Evolutionary conservation across 2,113 vertebrate species (phyloP).

Genomic region (Xiphophorus hellerii): DNA sequence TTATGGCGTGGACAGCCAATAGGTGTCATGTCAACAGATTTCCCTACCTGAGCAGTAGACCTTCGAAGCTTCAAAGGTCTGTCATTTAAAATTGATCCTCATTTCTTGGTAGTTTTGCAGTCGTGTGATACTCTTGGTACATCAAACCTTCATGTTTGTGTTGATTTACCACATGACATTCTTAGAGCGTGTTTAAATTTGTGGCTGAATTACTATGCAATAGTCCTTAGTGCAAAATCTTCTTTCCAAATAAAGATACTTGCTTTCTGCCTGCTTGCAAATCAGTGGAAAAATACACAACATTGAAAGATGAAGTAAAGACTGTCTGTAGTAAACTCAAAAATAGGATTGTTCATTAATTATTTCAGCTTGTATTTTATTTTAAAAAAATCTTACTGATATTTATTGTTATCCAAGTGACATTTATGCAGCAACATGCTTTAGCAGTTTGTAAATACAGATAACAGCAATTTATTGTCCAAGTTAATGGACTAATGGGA

Average conservation of each 20-base stretch:
- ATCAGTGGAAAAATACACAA: neutral
- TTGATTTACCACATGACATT: too few relatives aligned
- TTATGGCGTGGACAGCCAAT: too few relatives aligned
- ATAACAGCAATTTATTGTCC: neutral
- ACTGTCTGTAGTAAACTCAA: constrained; percentile 13
- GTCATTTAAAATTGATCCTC: too few relatives aligned
- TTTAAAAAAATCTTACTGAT: neutral
- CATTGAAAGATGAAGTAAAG: neutral
- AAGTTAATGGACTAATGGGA: neutral
- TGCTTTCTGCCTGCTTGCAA: neutral
- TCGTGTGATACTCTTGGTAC: too few relatives aligned
- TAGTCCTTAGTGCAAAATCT: neutral
- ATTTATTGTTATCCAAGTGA: neutral
- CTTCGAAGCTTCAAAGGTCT: too few relatives aligned
- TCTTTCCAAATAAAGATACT: neutral
- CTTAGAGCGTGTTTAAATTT: too few relatives aligned
- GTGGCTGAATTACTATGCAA: too few relatives aligned
- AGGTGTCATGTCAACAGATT: too few relatives aligned
- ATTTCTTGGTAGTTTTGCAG: too few relatives aligned
- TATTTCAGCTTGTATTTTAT: neutral
- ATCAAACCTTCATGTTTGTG: too few relatives aligned
- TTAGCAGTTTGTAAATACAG: neutral
- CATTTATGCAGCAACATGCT: neutral
- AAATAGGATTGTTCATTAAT: constrained; percentile 11
- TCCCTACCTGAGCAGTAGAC: too few relatives aligned